phyloP scores from a whole-genome alignment of 2,888 invertebrate species.

The Tortrix viridana region DNA sequence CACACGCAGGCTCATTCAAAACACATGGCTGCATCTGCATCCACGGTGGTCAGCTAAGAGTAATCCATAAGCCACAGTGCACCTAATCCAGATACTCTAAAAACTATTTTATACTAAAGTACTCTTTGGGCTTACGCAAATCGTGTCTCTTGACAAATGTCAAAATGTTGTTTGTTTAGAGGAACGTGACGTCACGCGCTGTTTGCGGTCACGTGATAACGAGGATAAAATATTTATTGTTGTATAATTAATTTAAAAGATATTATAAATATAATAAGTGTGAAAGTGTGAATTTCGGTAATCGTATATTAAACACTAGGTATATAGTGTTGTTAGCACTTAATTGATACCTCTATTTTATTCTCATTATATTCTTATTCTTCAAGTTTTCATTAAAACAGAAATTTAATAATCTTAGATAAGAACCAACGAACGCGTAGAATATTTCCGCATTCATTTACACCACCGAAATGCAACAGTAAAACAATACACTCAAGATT shows the following conservation, averaged over 20 bases:
- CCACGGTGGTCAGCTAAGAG: background rate
- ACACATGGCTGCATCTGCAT: constrained; percentile 17
- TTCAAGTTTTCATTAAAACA: constrained; percentile 21
- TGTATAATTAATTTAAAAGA: too few species aligned
- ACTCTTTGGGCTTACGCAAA: too few species aligned
- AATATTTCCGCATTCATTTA: constrained; percentile 23
- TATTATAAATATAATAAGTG: too few species aligned
- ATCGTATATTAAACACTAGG: too few species aligned
- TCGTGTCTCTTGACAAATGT: too few species aligned
- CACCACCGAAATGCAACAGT: constrained; percentile 1
- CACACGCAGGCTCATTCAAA: constrained; percentile 17
- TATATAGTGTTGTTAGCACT: too few species aligned
- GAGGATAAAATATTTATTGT: too few species aligned
- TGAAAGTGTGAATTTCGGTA: too few species aligned
- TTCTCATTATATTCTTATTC: constrained; percentile 10
- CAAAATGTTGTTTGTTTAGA: too few species aligned
- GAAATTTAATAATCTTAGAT: constrained; percentile 24
- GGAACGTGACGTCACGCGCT: too few species aligned
- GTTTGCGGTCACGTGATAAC: too few species aligned
- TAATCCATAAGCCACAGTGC: background rate
- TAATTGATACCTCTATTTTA: background rate
- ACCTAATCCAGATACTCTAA: background rate
- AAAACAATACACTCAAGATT: constrained; percentile 4
- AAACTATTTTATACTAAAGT: too few species aligned
- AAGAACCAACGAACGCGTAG: constrained; percentile 15